Percentiles rank a stretch among this genome's conserved stretches.
These are phyloP conservation scores for Cololabis saira DNA, from an alignment of 2,113 vertebrate species.

Conservation along the genomic window DNA sequence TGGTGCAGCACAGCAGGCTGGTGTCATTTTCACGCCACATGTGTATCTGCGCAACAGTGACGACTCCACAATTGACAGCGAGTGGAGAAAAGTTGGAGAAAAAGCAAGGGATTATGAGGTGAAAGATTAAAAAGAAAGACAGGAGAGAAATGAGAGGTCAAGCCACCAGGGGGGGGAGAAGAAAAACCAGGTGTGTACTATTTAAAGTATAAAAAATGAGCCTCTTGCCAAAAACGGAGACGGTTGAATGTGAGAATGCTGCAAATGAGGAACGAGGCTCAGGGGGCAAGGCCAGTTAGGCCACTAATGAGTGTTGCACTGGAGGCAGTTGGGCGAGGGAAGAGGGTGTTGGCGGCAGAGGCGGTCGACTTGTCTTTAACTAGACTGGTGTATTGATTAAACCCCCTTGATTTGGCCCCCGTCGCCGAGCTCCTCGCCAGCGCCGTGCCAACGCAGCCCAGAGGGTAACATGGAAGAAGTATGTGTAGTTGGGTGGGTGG, in stretches of 20 bases:
- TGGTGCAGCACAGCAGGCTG: slow-evolving; percentile 60
- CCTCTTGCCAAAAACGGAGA: slow-evolving; percentile 30
- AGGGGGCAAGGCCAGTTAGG: slow-evolving; percentile 60
- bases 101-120: slow-evolving; percentile 27
- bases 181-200: background rate
- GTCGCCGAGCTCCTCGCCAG: slow-evolving; percentile 71
- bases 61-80: slow-evolving; percentile 63
- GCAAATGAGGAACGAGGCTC: slow-evolving; percentile 60
- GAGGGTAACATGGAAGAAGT: slow-evolving; percentile 66
- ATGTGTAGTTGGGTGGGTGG: slow-evolving; percentile 46
- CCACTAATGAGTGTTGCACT: slow-evolving; percentile 62
- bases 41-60: slow-evolving; percentile 55
- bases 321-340: slow-evolving; percentile 34
- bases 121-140: slow-evolving; percentile 23
- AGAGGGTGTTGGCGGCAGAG: slow-evolving; percentile 73
- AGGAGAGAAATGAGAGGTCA: slow-evolving; percentile 4
- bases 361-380: slow-evolving; percentile 86
- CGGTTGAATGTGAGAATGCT: slow-evolving; percentile 40
- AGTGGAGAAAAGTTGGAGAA: slow-evolving; percentile 8
- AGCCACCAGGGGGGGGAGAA: background rate
- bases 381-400: slow-evolving; percentile 99
- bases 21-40: slow-evolving; percentile 57
- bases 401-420: slow-evolving; percentile 94
- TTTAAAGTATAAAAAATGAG: slow-evolving; percentile 33
- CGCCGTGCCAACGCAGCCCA: slow-evolving; percentile 75